Conservation (phyloP, 2,888 invertebrate genomes). For the Bombyx huttoni region DNA sequence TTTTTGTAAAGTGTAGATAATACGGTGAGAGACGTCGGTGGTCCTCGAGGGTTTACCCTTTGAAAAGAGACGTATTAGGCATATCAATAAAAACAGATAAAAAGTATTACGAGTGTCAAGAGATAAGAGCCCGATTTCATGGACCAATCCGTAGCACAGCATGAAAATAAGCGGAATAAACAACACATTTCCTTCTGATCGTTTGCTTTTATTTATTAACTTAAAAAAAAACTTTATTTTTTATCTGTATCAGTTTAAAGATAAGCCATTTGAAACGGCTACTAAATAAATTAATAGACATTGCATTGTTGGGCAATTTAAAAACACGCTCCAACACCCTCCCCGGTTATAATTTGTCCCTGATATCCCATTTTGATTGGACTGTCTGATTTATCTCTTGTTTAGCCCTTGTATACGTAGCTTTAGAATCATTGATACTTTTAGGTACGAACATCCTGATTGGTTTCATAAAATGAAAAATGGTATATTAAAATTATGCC, state of each 20-base stretch:
- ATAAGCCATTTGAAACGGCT: constrained; percentile 6
- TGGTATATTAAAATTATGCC: not conserved
- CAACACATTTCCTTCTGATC: constrained; percentile 36
- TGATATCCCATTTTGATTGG: constrained; percentile 68
- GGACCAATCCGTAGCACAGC: constrained; percentile 52
- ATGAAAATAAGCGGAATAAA: constrained; percentile 43
- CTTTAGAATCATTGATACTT: constrained; percentile 43
- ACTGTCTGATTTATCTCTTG: constrained; percentile 67
- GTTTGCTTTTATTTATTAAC: constrained; percentile 25
- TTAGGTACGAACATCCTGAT: constrained; percentile 3
- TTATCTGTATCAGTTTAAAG: constrained; percentile 7
- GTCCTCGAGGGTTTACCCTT: constrained; percentile 18
- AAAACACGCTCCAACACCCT: constrained; percentile 56
- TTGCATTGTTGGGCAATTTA: constrained; percentile 61
- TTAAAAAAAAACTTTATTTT: not conserved
- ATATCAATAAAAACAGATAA: constrained; percentile 51
- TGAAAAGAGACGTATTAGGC: constrained; percentile 41
- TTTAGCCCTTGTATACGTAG: constrained; percentile 34
- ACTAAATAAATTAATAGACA: constrained; percentile 49
- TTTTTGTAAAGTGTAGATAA: constrained; percentile 16
- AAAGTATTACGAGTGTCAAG: constrained; percentile 53
- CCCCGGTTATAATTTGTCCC: constrained; percentile 62
- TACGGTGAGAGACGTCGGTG: constrained; percentile 18
- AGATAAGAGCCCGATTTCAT: constrained; percentile 48
- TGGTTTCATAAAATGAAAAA: not conserved